Evolutionary conservation across 2,113 vertebrate genomes (phyloP).

Genomic region (Pelecanoides urinatrix): DNA sequence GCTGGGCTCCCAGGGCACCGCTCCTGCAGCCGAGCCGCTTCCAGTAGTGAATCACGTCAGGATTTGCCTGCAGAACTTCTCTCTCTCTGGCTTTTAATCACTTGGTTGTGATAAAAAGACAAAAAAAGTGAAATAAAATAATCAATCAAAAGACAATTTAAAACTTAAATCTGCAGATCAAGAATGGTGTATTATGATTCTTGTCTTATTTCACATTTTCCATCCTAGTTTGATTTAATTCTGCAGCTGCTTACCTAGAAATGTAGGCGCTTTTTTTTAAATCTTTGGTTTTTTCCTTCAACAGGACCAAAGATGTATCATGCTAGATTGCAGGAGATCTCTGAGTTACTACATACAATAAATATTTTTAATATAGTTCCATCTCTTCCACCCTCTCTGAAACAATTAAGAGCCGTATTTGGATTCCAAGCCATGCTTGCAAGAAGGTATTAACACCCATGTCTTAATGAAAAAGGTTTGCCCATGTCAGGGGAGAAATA

Average conservation of each 20-base stretch:
- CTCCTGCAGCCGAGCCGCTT: neutral
- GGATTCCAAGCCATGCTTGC: neutral
- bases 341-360: neutral
- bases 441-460: neutral
- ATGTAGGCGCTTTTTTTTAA: neutral
- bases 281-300: neutral
- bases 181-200: neutral
- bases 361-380: neutral
- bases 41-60: fast-evolving
- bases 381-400: neutral
- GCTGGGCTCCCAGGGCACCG: neutral
- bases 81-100: neutral
- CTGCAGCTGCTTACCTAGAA: neutral
- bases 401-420: neutral
- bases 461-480: neutral
- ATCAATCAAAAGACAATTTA: neutral
- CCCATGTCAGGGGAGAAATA: neutral
- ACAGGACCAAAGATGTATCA: neutral
- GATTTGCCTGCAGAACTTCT: neutral
- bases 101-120: neutral
- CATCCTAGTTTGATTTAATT: neutral
- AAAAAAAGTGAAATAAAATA: neutral
- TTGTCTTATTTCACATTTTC: neutral
- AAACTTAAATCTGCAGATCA: neutral
- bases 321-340: neutral